These are phyloP conservation scores for Calameuta idolon DNA, from an alignment of 2,888 invertebrate species.

Conservation along the genomic window DNA sequence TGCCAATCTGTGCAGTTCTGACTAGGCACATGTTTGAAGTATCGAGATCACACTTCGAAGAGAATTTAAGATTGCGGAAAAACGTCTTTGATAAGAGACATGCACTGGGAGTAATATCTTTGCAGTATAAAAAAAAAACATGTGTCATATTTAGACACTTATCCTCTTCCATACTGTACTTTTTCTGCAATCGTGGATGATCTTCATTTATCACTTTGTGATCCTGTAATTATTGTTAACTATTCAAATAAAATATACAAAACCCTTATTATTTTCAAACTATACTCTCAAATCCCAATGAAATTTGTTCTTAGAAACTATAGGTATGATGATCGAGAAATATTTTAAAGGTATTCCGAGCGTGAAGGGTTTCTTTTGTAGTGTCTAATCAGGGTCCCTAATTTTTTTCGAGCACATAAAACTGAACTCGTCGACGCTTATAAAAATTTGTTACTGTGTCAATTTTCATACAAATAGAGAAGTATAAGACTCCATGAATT, in stretches of 20 bases:
- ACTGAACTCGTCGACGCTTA: background rate
- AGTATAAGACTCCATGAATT: background rate
- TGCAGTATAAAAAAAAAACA: background rate
- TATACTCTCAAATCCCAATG: background rate
- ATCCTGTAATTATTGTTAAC: background rate
- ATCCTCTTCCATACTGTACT: background rate
- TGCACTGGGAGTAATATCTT: background rate
- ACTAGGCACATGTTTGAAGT: background rate
- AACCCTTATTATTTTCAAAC: background rate
- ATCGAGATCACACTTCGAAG: background rate
- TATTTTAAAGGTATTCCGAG: background rate
- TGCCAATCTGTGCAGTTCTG: background rate
- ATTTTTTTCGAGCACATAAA: no score
- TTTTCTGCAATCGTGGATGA: background rate
- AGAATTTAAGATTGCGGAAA: background rate
- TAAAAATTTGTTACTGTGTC: background rate
- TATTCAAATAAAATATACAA: background rate
- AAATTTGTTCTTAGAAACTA: background rate
- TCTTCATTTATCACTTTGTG: background rate
- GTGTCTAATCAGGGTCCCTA: no score
- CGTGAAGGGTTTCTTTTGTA: no score
- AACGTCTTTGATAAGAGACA: background rate
- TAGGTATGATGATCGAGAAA: background rate
- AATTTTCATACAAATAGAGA: background rate
- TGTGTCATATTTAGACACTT: background rate